These are phyloP conservation scores for Dicerorhinus sumatrensis DNA, from an alignment of 2,113 vertebrate species.

Conservation along the genomic window DNA sequence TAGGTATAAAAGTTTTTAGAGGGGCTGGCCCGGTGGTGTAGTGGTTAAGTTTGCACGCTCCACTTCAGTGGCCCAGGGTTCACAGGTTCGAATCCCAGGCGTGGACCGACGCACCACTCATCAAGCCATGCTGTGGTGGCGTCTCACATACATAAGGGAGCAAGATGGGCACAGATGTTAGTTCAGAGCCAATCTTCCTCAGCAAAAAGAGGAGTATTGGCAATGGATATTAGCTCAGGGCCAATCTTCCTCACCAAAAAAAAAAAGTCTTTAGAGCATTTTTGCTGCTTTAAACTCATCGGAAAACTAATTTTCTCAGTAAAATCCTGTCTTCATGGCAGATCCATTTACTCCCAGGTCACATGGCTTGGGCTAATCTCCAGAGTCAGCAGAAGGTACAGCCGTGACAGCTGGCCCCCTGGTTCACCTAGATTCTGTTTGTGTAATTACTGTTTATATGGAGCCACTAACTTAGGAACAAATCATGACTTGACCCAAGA, in stretches of 20 bases:
- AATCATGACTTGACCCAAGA: not conserved
- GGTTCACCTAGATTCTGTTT: not conserved
- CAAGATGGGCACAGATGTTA: too few species aligned
- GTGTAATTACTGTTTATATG: constrained; percentile 20
- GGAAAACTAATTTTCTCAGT: constrained; percentile 47
- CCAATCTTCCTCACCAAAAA: too few species aligned
- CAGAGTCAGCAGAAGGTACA: constrained; percentile 1
- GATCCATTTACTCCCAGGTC: constrained; percentile 23
- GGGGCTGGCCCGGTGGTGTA: too few species aligned
- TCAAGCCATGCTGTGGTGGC: too few species aligned
- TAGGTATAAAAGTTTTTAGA: constrained; percentile 33
- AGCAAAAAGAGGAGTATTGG: too few species aligned
- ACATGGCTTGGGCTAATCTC: not conserved
- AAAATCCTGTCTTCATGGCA: constrained; percentile 19
- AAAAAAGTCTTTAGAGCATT: constrained; percentile 13
- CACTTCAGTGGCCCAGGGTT: too few species aligned
- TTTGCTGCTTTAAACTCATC: constrained; percentile 26
- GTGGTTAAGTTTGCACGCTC: too few species aligned
- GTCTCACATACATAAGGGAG: too few species aligned
- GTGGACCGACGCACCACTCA: too few species aligned
- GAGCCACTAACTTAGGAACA: not conserved
- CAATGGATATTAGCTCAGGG: too few species aligned
- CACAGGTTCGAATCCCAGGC: too few species aligned
- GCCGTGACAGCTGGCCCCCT: constrained; percentile 4
- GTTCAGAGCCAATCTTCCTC: too few species aligned